Percentiles rank a stretch among this genome's conserved stretches.
Evolutionary conservation across 1,140 invertebrate genomes (phyloP).

Genomic region (Sycobia sp.): DNA sequence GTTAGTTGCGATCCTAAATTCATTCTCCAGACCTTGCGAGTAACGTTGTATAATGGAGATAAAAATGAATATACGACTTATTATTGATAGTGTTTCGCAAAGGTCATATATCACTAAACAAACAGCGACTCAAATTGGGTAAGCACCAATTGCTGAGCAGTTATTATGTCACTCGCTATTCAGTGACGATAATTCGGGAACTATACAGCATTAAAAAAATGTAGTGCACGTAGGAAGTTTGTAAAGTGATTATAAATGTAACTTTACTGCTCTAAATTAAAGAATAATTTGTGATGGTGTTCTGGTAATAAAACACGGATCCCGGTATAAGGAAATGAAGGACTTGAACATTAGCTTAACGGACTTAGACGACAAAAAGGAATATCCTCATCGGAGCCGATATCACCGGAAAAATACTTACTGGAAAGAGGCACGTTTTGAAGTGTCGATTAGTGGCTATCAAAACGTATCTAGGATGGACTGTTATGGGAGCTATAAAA

Average conservation of each 20-base stretch:
- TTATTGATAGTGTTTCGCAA: conserved; percentile 35
- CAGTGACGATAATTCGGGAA: conserved; percentile 8
- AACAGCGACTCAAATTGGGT: conserved; percentile 4
- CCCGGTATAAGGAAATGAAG: conserved; percentile 27
- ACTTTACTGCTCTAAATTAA: conserved; percentile 34
- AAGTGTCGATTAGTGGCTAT: conserved; percentile 38
- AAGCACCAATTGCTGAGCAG: not conserved
- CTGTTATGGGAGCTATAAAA: conserved; percentile 39
- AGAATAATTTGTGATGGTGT: conserved; percentile 34
- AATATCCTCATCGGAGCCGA: conserved; percentile 45
- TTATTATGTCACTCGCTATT: conserved; percentile 26
- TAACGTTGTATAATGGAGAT: conserved; percentile 2
- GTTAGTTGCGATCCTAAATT: conserved; percentile 12
- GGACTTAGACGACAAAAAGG: conserved; percentile 20
- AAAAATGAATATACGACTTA: conserved; percentile 12
- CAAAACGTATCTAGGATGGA: conserved; percentile 47
- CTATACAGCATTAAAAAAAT: conserved; percentile 21
- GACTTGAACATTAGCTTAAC: conserved; percentile 30
- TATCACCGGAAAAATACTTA: conserved; percentile 44
- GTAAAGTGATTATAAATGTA: conserved; percentile 19
- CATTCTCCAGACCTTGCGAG: conserved; percentile 26
- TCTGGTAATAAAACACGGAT: not conserved
- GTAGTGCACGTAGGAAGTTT: conserved; percentile 8
- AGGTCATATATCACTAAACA: conserved; percentile 29
- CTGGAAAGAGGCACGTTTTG: conserved; percentile 36